phyloP scores from a whole-genome alignment of 2,797 vertebrate genomes.

The Chanos chanos region DNA sequence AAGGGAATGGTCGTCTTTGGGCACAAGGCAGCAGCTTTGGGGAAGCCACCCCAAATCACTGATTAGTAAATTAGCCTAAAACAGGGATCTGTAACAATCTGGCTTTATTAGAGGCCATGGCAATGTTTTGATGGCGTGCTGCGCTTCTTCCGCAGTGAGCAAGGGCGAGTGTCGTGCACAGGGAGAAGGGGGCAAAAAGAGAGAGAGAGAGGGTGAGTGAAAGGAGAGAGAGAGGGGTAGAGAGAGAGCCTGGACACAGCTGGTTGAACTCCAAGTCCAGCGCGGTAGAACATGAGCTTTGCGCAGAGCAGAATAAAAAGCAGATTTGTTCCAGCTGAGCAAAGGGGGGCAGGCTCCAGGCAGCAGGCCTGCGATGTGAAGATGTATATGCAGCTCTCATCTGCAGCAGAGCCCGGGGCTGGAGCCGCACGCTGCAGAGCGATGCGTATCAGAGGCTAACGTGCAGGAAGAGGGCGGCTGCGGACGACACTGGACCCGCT shows the following conservation, averaged over 20 bases:
- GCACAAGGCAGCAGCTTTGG: constrained; percentile 33
- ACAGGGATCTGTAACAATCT: constrained; percentile 48
- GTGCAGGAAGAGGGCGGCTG: constrained; percentile 34
- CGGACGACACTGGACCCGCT: constrained; percentile 20
- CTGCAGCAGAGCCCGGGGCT: constrained; percentile 13
- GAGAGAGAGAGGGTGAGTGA: not conserved
- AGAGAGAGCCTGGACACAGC: constrained; percentile 29
- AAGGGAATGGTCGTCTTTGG: constrained; percentile 22
- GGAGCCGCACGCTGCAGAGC: constrained; percentile 29
- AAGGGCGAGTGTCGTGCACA: not conserved
- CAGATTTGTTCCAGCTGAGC: constrained; percentile 52
- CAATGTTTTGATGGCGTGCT: constrained; percentile 37
- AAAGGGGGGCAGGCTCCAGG: constrained; percentile 13
- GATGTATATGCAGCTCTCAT: constrained; percentile 37
- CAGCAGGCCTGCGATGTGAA: constrained; percentile 31
- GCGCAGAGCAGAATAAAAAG: constrained; percentile 43
- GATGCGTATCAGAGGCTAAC: constrained; percentile 45
- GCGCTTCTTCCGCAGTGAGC: not conserved
- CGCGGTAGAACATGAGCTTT: constrained; percentile 46
- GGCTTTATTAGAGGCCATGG: constrained; percentile 40
- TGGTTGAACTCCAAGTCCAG: constrained; percentile 37
- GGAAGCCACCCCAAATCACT: constrained; percentile 45
- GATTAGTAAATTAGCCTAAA: constrained; percentile 48
- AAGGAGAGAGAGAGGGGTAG: not conserved
- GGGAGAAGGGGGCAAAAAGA: constrained; percentile 6